Evolutionary conservation across 2,113 vertebrate species (phyloP).

Genomic region (Antechinus stuartii): DNA sequence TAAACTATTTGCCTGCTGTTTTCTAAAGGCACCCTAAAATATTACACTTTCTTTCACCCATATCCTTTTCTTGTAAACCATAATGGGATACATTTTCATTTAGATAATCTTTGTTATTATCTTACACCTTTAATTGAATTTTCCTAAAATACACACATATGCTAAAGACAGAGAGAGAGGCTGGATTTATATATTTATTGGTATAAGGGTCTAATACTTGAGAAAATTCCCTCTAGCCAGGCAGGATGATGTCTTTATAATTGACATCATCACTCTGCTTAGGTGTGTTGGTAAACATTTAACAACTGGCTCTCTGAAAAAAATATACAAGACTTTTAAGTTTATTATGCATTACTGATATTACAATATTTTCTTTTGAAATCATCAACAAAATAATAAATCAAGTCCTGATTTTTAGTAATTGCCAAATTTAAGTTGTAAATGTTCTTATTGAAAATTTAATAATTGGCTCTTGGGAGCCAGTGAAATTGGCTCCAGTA

Average conservation of each 20-base stretch:
- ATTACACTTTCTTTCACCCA: background rate
- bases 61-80: background rate
- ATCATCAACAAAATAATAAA: background rate
- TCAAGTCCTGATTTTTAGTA: background rate
- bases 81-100: conserved; percentile 32
- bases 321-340: background rate
- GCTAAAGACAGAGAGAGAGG: background rate
- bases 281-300: background rate
- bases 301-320: background rate
- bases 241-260: background rate
- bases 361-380: background rate
- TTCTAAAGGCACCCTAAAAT: conserved; percentile 3
- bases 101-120: conserved; percentile 9
- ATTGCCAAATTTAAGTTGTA: background rate
- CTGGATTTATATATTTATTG: background rate
- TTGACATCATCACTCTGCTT: background rate
- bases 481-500: background rate
- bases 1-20: background rate
- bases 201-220: background rate
- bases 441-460: background rate
- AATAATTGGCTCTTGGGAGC: background rate
- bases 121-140: conserved; percentile 23
- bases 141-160: background rate
- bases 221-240: background rate
- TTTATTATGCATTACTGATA: background rate